Percentiles rank a stretch among this genome's conserved stretches.
Conservation (phyloP, 2,113 vertebrate species). For the Theropithecus gelada region DNA sequence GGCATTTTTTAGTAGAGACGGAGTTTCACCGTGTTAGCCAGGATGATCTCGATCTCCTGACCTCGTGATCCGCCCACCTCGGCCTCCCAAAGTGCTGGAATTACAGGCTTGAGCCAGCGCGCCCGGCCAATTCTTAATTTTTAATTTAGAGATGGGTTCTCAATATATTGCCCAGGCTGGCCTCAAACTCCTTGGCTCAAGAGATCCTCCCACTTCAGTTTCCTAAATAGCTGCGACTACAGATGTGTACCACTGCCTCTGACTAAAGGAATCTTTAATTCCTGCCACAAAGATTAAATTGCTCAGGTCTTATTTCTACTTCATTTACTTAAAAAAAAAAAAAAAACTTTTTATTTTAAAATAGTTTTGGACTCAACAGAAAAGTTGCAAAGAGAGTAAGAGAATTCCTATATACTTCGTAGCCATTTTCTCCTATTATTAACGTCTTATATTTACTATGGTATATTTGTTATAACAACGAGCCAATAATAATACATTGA, state of each 20-base stretch:
- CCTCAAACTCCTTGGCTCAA: neutral
- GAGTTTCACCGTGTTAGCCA: no score
- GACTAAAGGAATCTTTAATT: neutral
- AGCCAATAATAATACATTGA: neutral
- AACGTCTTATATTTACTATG: neutral
- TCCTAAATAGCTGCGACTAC: neutral
- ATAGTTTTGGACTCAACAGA: neutral
- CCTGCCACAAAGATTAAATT: neutral
- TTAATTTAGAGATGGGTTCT: neutral
- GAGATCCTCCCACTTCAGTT: neutral
- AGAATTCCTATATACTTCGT: neutral
- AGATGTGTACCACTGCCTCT: neutral
- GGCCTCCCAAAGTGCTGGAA: no score
- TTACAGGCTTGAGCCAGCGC: no score
- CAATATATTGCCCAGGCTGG: neutral
- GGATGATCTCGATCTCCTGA: no score
- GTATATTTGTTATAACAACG: neutral
- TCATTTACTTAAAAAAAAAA: neutral
- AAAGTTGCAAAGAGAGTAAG: neutral
- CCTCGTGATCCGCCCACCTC: no score
- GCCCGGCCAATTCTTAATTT: neutral
- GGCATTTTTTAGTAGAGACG: no score
- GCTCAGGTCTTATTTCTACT: neutral
- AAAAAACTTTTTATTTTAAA: neutral
- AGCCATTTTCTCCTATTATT: neutral